These are phyloP conservation scores for Hyposoter didymator DNA, from an alignment of 2,888 invertebrate genomes.

Conservation along the genomic window DNA sequence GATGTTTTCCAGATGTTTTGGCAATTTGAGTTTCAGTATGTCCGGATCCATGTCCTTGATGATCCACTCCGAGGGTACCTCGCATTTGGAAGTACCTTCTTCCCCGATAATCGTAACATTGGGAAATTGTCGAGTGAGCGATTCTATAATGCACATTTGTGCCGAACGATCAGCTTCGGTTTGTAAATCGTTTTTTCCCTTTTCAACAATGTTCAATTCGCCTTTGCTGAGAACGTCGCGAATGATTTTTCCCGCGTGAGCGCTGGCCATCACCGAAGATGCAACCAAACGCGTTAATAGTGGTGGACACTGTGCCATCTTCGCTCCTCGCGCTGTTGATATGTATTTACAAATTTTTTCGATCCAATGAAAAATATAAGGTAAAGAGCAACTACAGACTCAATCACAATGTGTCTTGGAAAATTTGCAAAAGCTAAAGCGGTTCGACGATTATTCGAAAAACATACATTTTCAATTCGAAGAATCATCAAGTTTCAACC, in stretches of 20 bases:
- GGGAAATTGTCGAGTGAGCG: constrained; percentile 93
- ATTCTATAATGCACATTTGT: constrained; percentile 96
- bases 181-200: constrained; percentile 97
- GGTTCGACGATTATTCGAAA: no score
- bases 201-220: constrained; percentile 95
- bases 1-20: constrained; percentile 87
- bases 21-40: constrained; percentile 88
- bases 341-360: not conserved
- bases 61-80: constrained; percentile 91
- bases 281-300: constrained; percentile 90
- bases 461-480: no score
- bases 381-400: no score
- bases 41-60: constrained; percentile 90
- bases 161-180: constrained; percentile 99
- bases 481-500: no score
- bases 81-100: constrained; percentile 90
- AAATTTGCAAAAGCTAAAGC: no score
- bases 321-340: constrained; percentile 19
- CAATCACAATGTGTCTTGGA: no score
- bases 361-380: not conserved
- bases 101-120: constrained; percentile 95
- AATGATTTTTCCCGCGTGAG: constrained; percentile 94
- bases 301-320: constrained; percentile 88
- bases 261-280: constrained; percentile 92
- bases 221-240: constrained; percentile 96